These are phyloP conservation scores for Rhopalosiphum maidis DNA, from an alignment of 1,140 invertebrate genomes.

Conservation along the genomic window DNA sequence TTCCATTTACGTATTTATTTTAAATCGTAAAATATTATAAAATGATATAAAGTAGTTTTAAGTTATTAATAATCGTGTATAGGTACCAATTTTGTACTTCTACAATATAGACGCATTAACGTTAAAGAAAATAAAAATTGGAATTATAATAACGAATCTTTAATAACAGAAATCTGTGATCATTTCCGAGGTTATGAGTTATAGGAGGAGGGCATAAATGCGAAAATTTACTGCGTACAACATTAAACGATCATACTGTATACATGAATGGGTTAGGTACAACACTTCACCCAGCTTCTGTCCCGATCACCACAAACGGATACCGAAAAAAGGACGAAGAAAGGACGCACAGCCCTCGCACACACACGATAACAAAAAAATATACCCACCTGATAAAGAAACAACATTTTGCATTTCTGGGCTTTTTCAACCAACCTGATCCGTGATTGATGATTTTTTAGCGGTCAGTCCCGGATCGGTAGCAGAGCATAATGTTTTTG, in stretches of 20 bases:
- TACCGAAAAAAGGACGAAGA: background rate
- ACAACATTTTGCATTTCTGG: constrained; percentile 2
- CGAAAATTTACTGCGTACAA: background rate
- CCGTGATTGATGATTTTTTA: constrained; percentile 22
- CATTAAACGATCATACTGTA: background rate
- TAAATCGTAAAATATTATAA: background rate
- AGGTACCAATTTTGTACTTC: background rate
- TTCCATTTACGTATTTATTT: background rate
- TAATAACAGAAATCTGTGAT: background rate
- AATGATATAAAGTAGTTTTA: background rate
- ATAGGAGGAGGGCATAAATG: no score
- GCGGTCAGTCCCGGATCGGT: background rate
- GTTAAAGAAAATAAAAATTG: background rate
- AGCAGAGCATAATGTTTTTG: background rate
- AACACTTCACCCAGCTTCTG: background rate
- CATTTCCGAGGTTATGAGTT: background rate
- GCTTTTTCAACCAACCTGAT: background rate
- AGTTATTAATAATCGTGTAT: background rate
- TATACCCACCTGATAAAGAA: constrained; percentile 26
- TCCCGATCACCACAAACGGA: background rate
- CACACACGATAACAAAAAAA: background rate
- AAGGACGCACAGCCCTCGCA: background rate
- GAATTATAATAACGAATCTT: background rate
- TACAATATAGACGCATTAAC: background rate
- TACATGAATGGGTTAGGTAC: background rate